phyloP scores from a whole-genome alignment of 2,888 invertebrate species.

The Mesorhabditis spiculigera region DNA sequence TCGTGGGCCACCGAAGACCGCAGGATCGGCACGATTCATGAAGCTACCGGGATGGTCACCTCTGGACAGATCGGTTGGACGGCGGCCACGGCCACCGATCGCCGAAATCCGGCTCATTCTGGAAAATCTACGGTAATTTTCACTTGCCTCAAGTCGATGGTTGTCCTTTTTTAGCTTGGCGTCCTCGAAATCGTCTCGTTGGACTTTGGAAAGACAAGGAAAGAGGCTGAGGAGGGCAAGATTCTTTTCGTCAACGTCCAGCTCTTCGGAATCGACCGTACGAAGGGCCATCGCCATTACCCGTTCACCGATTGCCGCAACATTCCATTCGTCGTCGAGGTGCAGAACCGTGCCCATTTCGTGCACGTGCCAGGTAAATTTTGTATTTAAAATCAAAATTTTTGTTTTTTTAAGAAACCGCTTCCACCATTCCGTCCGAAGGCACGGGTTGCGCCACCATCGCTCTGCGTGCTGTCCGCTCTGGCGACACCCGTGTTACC shows the following conservation, averaged over 20 bases:
- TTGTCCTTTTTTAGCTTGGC: slow-evolving; percentile 22
- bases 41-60: slow-evolving; percentile 27
- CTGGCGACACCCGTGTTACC: slow-evolving; percentile 34
- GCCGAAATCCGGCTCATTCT: slow-evolving; percentile 26
- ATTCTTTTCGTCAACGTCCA: slow-evolving; percentile 38
- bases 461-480: slow-evolving; percentile 23
- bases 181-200: slow-evolving; percentile 37
- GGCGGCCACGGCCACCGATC: slow-evolving; percentile 33
- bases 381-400: too few species aligned
- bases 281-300: slow-evolving; percentile 20
- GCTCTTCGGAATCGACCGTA: slow-evolving; percentile 20
- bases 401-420: slow-evolving; percentile 15
- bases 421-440: slow-evolving; percentile 20
- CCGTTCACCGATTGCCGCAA: slow-evolving; percentile 42
- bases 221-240: slow-evolving; percentile 43
- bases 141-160: too few species aligned
- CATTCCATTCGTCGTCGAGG: slow-evolving; percentile 21
- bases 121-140: background rate
- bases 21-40: slow-evolving; percentile 30
- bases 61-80: slow-evolving; percentile 36
- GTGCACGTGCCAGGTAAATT: slow-evolving; percentile 17
- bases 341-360: slow-evolving; percentile 27
- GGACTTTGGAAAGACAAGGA: slow-evolving; percentile 39
- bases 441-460: slow-evolving; percentile 48
- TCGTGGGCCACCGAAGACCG: slow-evolving; percentile 34